Conservation (phyloP, 1,140 invertebrate species). For the Hylaeus volcanicus region DNA sequence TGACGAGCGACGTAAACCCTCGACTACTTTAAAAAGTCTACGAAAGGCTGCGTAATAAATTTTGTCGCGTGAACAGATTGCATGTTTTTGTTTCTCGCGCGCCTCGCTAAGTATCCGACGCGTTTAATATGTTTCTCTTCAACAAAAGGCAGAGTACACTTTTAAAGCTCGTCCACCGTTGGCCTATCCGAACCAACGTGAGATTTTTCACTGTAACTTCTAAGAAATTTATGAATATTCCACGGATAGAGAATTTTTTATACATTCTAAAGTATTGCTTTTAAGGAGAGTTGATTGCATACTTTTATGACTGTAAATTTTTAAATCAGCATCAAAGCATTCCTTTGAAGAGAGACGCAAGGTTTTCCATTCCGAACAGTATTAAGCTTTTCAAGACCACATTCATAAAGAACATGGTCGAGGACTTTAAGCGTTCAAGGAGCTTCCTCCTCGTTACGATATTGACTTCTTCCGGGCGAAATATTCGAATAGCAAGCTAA, state of each 20-base stretch:
- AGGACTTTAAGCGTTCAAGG: not conserved
- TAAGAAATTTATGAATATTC: not conserved
- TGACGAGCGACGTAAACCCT: conserved; percentile 16
- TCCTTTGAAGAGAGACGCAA: not conserved
- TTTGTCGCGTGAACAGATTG: conserved; percentile 28
- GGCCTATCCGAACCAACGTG: not conserved
- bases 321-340: not conserved
- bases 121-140: conserved; percentile 6
- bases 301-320: not conserved
- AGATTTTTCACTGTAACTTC: not conserved
- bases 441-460: not conserved
- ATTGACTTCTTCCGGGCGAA: not conserved
- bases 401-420: not conserved
- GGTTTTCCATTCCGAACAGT: not conserved
- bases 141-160: not conserved
- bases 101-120: not conserved
- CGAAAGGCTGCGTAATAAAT: conserved; percentile 11
- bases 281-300: not conserved
- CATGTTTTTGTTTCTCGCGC: conserved; percentile 6
- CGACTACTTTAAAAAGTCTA: not conserved
- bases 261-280: not conserved
- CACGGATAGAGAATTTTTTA: not conserved
- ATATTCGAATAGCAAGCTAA: not conserved
- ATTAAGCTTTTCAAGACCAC: not conserved
- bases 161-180: not conserved